Conservation (phyloP, 2,113 vertebrate genomes). For the Apteryx mantelli region DNA sequence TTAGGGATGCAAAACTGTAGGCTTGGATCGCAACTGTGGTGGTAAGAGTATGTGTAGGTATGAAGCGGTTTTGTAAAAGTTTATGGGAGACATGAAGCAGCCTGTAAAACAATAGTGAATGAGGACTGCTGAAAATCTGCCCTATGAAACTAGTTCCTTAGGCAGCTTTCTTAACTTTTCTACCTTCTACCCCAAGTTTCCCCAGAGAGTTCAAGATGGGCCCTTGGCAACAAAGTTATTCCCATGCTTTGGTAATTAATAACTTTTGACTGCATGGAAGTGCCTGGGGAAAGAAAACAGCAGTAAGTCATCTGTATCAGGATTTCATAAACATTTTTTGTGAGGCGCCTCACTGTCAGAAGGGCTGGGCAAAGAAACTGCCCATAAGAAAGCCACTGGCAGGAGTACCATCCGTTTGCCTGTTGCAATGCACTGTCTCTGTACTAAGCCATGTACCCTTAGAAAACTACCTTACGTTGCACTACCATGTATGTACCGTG, state of each 20-base stretch:
- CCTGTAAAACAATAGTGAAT: not conserved
- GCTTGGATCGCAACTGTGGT: conserved; percentile 30
- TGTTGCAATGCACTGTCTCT: not conserved
- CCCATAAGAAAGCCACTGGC: not conserved
- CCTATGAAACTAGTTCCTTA: not conserved
- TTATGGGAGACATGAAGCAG: not conserved
- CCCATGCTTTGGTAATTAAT: not conserved
- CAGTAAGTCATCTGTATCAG: not conserved
- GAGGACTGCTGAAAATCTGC: not conserved
- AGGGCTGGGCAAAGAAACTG: not conserved
- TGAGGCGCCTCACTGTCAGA: not conserved
- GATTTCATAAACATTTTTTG: not conserved
- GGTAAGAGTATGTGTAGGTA: not conserved
- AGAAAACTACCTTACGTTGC: accelerated
- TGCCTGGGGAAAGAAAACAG: not conserved
- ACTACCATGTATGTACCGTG: accelerated
- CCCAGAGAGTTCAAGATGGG: not conserved
- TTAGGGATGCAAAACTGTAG: not conserved
- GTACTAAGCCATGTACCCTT: not conserved
- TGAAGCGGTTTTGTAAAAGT: conserved; percentile 51
- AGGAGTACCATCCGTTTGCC: not conserved
- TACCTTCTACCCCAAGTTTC: not conserved
- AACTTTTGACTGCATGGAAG: not conserved
- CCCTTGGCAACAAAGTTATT: not conserved
- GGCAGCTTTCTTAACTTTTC: not conserved